These are phyloP conservation scores for Lepidurus arcticus DNA, from an alignment of 1,140 invertebrate genomes.

Conservation along the genomic window DNA sequence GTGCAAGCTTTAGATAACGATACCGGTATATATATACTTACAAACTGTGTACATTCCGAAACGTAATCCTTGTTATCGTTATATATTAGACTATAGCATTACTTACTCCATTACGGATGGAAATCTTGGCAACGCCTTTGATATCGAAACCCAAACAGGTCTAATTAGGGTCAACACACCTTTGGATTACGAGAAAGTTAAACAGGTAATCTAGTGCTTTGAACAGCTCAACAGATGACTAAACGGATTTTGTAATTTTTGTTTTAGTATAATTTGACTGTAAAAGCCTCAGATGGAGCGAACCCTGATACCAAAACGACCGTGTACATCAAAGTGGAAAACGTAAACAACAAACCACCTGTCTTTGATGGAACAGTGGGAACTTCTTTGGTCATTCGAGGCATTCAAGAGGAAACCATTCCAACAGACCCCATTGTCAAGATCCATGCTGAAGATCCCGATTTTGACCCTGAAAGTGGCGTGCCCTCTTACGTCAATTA, in stretches of 20 bases:
- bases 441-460: constrained; percentile 73
- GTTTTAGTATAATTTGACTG: constrained; percentile 61
- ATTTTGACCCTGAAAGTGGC: constrained; percentile 59
- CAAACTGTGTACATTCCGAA: background rate
- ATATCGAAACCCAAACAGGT: constrained; percentile 66
- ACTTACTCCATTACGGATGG: constrained; percentile 71
- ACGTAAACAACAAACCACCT: constrained; percentile 76
- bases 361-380: constrained; percentile 56
- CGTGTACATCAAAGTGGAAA: constrained; percentile 69
- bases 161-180: constrained; percentile 67
- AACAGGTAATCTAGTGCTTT: constrained; percentile 45
- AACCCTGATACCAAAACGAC: constrained; percentile 64
- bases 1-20: constrained; percentile 73
- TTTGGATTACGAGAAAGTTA: constrained; percentile 79
- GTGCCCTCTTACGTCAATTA: constrained; percentile 72
- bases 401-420: constrained; percentile 32
- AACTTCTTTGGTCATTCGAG: constrained; percentile 22
- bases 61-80: background rate
- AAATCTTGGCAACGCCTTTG: constrained; percentile 68
- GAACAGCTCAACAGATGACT: constrained; percentile 51
- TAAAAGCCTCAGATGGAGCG: constrained; percentile 67
- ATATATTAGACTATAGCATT: constrained; percentile 58
- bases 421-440: constrained; percentile 32
- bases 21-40: constrained; percentile 44
- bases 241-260: constrained; percentile 32